Base-by-base conservation (phyloP, 2,113 vertebrate genomes). In the Oreocharis arfaki region DNA sequence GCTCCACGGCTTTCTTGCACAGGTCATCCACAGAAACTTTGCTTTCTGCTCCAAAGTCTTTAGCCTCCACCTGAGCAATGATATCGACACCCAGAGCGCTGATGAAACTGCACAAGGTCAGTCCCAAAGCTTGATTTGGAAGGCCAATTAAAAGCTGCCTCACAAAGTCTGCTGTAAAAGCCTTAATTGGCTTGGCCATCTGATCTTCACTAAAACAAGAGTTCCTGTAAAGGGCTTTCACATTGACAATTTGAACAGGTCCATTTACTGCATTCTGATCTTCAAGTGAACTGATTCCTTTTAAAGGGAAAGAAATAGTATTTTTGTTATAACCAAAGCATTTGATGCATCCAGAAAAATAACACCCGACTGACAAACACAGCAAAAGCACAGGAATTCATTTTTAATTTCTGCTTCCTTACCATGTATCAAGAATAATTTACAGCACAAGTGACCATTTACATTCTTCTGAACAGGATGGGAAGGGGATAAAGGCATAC, bases 91-190 rank as follows among this genome's bases (percentile, higher is more conserved):
- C 99, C 23, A 99, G 97, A 24, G 99, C 98, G 2, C 99, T 99
- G 90, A 99, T 98, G 76, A 98, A 99, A 82, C 99, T 99, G 97
- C 99, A 99, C 41, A 99, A 97, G 8, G 98, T 98, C 57, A 99
- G 98, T 3, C 99, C 98, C 7, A 99, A 96, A 32, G 99, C 99
- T 89, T 99, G 99, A 79, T 99, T 99, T 11, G 99, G 99, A 52
- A 99, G 98, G n/a, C 99, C 99, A 95, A 99, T 99, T 65, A 99
- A 98, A 95, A 99, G 99, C 95, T 99, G 99, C 21, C 99, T 98
- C 64, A 99, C 99, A 90, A 99, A 99, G 94, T 99, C 99, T 1
- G 99, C 99, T 10, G 99, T 99, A 95, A 99, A 99, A 55, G 99
- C 98, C 94, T 99, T 99, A 95, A 99, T 99, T 44, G 99, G 99